A percentile compares a stretch with the other conserved stretches of the same genome.
Conservation (phyloP, 2,797 vertebrate genomes). For the Lophius americanus region DNA sequence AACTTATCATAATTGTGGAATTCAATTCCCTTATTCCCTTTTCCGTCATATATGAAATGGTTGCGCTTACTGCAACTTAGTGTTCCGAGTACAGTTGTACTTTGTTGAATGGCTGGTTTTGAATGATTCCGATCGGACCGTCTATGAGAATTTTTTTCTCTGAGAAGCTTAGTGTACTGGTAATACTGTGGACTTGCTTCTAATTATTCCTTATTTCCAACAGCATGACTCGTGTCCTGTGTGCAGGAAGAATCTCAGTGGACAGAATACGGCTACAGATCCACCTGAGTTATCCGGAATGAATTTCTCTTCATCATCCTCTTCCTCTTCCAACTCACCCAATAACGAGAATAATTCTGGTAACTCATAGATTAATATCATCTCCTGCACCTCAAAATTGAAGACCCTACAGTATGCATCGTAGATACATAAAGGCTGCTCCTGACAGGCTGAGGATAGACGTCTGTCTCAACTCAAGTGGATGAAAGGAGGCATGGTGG, state of each 20-base stretch:
- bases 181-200: not conserved
- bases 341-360: conserved; percentile 91
- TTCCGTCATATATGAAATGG: too few species aligned
- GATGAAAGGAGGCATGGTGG: conserved; percentile 31
- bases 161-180: too few species aligned
- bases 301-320: conserved; percentile 90
- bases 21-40: too few species aligned
- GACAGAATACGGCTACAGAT: conserved; percentile 98
- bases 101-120: too few species aligned
- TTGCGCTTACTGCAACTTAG: not conserved
- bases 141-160: too few species aligned
- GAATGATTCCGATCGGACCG: too few species aligned
- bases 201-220: not conserved
- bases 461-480: conserved; percentile 35
- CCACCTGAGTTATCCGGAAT: conserved; percentile 93
- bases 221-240: conserved; percentile 98
- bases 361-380: conserved; percentile 86
- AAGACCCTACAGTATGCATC: conserved; percentile 32
- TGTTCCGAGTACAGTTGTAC: not conserved
- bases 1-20: too few species aligned
- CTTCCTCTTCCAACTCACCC: conserved; percentile 92
- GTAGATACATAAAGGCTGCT: conserved; percentile 24
- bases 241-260: conserved; percentile 96
- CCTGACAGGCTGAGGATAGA: conserved; percentile 33
- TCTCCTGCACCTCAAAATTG: conserved; percentile 21